phyloP scores from a whole-genome alignment of 2,888 invertebrate species.

The Aleiodes alternator region DNA sequence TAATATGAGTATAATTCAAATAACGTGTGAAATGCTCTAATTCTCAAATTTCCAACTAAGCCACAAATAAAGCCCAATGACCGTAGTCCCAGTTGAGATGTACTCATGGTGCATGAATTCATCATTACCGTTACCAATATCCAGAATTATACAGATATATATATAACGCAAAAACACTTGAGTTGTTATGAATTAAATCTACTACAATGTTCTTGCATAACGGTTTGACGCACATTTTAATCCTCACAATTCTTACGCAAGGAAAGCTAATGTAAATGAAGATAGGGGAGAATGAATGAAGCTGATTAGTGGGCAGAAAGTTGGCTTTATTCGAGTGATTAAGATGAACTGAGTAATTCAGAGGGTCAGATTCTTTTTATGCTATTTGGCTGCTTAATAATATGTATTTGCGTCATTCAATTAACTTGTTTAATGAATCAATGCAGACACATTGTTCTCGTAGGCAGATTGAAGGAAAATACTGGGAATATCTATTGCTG shows the following conservation, averaged over 20 bases:
- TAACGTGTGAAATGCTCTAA: slow-evolving; percentile 55
- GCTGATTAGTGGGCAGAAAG: slow-evolving; percentile 6
- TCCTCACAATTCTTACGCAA: slow-evolving; percentile 33
- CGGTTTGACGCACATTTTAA: slow-evolving; percentile 51
- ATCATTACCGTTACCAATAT: slow-evolving; percentile 41
- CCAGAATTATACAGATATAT: slow-evolving; percentile 19
- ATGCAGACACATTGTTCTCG: slow-evolving; percentile 11
- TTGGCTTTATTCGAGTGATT: slow-evolving; percentile 41
- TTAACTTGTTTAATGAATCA: slow-evolving; percentile 50
- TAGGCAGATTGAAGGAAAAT: neutral
- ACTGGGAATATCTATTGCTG: too few species aligned
- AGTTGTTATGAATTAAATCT: slow-evolving; percentile 20
- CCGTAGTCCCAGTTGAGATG: slow-evolving; percentile 56
- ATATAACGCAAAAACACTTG: neutral
- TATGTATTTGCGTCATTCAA: slow-evolving; percentile 40
- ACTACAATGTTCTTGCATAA: slow-evolving; percentile 45
- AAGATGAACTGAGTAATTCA: slow-evolving; percentile 49
- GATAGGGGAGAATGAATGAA: neutral
- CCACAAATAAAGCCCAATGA: slow-evolving; percentile 46
- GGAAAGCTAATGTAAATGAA: neutral
- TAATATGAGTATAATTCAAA: neutral
- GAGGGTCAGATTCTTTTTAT: slow-evolving; percentile 53
- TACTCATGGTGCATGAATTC: slow-evolving; percentile 41
- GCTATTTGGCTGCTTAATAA: slow-evolving; percentile 10
- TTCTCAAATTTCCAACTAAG: slow-evolving; percentile 43